Conservation (phyloP, 2,113 vertebrate genomes). For the Eleginops maclovinus region DNA sequence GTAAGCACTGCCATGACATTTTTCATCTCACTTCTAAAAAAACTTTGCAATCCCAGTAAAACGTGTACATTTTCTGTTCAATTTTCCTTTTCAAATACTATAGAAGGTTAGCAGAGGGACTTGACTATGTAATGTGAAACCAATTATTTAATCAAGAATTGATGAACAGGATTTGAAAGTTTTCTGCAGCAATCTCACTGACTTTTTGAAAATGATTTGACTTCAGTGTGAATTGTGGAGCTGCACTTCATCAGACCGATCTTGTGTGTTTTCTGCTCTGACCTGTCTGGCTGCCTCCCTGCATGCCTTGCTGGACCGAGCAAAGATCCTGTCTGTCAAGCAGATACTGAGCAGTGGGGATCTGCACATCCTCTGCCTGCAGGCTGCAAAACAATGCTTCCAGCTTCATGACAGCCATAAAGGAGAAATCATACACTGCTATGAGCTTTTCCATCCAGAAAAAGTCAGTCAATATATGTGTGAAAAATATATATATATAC, state of each 20-base stretch:
- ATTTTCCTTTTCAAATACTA: background rate
- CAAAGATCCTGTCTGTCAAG: slow-evolving; percentile 13
- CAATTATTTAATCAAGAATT: background rate
- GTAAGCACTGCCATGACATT: background rate
- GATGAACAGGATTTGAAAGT: background rate
- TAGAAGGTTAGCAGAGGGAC: background rate
- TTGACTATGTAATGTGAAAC: background rate
- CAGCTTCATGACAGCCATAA: slow-evolving; percentile 17
- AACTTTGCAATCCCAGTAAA: background rate
- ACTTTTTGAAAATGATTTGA: slow-evolving; percentile 9
- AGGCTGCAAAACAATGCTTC: slow-evolving; percentile 10
- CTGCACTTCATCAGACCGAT: background rate
- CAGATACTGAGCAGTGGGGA: slow-evolving; percentile 12
- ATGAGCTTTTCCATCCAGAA: background rate
- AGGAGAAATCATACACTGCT: background rate
- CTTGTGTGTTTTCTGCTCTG: background rate
- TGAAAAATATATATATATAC: background rate
- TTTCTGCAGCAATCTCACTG: background rate
- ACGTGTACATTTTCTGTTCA: background rate
- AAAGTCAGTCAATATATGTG: background rate
- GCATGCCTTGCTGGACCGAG: background rate
- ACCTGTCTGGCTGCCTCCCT: slow-evolving; percentile 15
- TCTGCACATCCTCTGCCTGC: slow-evolving; percentile 1
- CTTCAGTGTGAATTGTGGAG: background rate
- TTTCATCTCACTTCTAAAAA: background rate